Base-by-base conservation (phyloP, 2,888 invertebrate genomes). In the Epistrophella euchroma region DNA sequence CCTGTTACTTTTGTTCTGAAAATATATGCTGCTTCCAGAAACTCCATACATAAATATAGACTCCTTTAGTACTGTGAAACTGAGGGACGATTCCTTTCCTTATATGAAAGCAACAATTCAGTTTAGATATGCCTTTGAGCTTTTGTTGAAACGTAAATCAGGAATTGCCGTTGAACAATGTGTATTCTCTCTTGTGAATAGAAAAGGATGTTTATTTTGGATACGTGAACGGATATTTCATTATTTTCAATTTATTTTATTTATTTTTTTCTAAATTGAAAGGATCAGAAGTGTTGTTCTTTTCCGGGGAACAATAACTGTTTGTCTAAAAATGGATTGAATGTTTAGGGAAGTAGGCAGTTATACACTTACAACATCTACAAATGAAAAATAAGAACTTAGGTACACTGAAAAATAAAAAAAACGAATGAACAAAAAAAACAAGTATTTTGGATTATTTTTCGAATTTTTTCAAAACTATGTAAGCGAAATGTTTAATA, bases 81-180 rank as follows among this genome's bases (percentile, higher is more conserved):
- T 52, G 25, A 9, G n/a, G 28, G 25, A 37, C 32, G 7, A 15
- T 9, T 45, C 55, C 25, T 17, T 45, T 45, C 28, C 13, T 35
- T 70, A 62, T 52, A 43, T 76, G 50, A 50, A 72, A 35, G 37
- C 56, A 56, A 71, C 56, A 71, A 81, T 66, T 72, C 71, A 32
- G 77, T 66, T 83, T 17, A 19, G 64, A 32, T 58, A 68, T 58
- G 43, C 56, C 66, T 68, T 68, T 52, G 50, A 43, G 52, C 55
- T 78, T 73, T 73, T 64, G 55, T 62, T 68, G 35, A 70, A 35
- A 45, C 68, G 40, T 73, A 73, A 78, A 78, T 83, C 78, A 78
- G 55, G 73, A 83, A 64, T 72, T 72, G 43, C 22, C 37, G 52
- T 72, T 60, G 52, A 77, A 45, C 82, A 32, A 60, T 55, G n/a